These are phyloP conservation scores for Rynchops niger DNA, from an alignment of 2,113 vertebrate genomes.

Conservation along the genomic window DNA sequence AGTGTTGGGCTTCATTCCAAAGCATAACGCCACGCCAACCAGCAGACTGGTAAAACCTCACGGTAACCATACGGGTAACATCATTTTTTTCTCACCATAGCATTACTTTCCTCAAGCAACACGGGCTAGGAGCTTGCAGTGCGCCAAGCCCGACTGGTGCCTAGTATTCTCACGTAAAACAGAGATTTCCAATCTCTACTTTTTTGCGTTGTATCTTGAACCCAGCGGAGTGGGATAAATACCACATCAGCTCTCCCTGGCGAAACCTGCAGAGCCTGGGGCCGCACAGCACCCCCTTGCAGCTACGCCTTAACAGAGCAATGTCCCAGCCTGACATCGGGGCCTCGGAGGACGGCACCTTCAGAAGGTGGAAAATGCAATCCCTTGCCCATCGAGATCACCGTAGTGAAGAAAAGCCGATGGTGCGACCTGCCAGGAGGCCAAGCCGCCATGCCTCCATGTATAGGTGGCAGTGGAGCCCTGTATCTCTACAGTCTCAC, in stretches of 20 bases:
- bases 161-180: not conserved
- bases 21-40: not conserved
- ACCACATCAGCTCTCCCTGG: not conserved
- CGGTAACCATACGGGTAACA: not conserved
- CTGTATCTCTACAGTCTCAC: no score
- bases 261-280: not conserved
- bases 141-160: not conserved
- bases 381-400: not conserved
- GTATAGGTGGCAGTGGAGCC: fast-evolving
- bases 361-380: not conserved
- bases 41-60: not conserved
- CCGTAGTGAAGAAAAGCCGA: not conserved
- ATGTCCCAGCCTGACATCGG: fast-evolving
- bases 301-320: not conserved
- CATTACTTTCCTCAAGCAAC: not conserved
- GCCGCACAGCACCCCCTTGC: not conserved
- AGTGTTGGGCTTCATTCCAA: not conserved
- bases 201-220: not conserved
- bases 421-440: not conserved
- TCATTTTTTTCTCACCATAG: not conserved
- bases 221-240: not conserved
- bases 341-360: not conserved
- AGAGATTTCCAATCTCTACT: not conserved
- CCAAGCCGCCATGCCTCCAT: fast-evolving
- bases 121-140: not conserved